Evolutionary conservation across 1,140 invertebrate genomes (phyloP), one percentile per base, ranked within the genome.

Genomic region (Apis florea): DNA sequence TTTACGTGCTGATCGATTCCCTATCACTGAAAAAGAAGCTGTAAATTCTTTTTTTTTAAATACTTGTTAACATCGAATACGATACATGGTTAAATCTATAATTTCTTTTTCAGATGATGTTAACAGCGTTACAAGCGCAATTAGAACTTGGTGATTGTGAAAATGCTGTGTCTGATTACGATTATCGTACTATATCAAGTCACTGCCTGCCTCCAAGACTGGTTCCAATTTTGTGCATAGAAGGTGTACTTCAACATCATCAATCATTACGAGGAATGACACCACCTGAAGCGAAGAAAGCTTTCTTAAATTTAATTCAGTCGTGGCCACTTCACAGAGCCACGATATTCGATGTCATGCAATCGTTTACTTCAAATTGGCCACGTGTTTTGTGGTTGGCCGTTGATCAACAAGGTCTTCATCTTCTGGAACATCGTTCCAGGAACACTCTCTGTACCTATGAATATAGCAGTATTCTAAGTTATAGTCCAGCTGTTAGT

Each of bases 351-450:
- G 98, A 99, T 92, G 98, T 99, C 47, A 98, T 98, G 95, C 98
- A 99, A 96, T 98, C 97, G 24, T 99, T 99, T 91, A 99, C 98
- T 4, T 98, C 98, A 17, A 98, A 98, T 91, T 98, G 98, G 97
- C 98, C 98, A 79, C 94, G 97, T 81, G 95, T 97, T 31, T 93
- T 99, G 10, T 98, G 98, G 97, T 93, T 99, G 67, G 98, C 98
- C 17, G 97, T 99, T 9, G 97, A 98, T 94, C 98, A 99, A 92
- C 95, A 95, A 88, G 98, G 98, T n/a, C 95, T 99, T 73, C 98
- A 99, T 91, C 93, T 99, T 66, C 93, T 99, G 76, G 97, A 98
- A 89, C 96, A 97, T 90, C 96, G 97, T 74, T 97, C 97, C 10
- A 95, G 98, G 77, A 97, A 98, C 90, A 96, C 97, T 51, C 94